Percentiles rank a stretch among this genome's conserved stretches.
Evolutionary conservation across 2,888 invertebrate genomes (phyloP).

Genomic region (Rapana venosa): DNA sequence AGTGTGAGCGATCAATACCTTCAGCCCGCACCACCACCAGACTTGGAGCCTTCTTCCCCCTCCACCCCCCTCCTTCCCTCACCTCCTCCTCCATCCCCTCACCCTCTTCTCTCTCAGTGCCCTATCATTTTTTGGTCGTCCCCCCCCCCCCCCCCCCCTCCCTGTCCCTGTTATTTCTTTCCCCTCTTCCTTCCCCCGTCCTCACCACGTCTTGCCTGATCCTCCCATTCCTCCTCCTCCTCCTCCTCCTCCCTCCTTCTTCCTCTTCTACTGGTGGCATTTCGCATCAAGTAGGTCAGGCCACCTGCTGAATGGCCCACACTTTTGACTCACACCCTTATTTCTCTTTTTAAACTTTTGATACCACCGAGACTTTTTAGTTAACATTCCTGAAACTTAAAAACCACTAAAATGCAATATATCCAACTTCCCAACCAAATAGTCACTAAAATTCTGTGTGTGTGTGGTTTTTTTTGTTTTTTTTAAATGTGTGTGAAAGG

Average conservation of each 20-base stretch:
- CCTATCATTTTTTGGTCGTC: too few relatives aligned
- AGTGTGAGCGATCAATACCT: background rate
- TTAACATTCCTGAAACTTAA: too few relatives aligned
- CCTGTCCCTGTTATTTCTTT: background rate
- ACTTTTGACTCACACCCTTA: background rate
- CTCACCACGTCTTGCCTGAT: background rate
- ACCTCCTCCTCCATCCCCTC: background rate
- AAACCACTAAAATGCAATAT: too few relatives aligned
- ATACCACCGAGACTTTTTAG: too few relatives aligned
- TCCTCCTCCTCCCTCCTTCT: background rate
- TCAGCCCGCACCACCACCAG: background rate
- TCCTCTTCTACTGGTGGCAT: background rate
- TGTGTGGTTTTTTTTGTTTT: background rate
- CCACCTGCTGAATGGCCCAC: background rate
- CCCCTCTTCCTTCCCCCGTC: background rate
- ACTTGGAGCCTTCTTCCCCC: background rate
- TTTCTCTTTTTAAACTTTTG: too few relatives aligned
- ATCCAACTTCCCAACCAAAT: too few relatives aligned
- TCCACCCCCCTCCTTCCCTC: background rate
- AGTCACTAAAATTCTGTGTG: too few relatives aligned
- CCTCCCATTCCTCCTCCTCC: background rate
- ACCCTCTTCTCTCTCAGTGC: background rate
- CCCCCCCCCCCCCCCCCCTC: background rate
- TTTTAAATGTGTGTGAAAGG: background rate
- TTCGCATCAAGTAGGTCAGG: conserved; percentile 4